phyloP scores from a whole-genome alignment of 2,797 vertebrate genomes.

The Cynodonichthys magdalenae region DNA sequence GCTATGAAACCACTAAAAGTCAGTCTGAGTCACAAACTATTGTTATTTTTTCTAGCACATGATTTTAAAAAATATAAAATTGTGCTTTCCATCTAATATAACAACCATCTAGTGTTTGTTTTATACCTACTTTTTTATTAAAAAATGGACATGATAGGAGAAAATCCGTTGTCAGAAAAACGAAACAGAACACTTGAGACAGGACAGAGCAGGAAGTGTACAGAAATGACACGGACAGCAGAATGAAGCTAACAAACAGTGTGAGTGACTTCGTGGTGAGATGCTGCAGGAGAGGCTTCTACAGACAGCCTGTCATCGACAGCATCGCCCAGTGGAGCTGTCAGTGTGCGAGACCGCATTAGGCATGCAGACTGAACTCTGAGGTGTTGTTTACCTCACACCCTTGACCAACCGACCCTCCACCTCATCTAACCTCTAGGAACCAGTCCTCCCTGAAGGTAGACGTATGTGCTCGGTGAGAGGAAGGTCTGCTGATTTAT shows the following conservation, averaged over 20 bases:
- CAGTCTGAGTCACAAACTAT: conserved; percentile 5
- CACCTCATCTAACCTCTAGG: conserved; percentile 56
- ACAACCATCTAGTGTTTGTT: conserved; percentile 11
- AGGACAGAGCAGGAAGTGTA: conserved; percentile 8
- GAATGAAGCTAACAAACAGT: conserved; percentile 33
- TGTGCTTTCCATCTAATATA: conserved; percentile 16
- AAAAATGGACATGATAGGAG: background rate
- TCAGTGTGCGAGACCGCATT: conserved; percentile 58
- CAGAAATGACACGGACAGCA: conserved; percentile 31
- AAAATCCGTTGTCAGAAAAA: conserved; percentile 2
- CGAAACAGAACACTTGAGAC: conserved; percentile 7
- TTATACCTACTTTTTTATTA: conserved; percentile 10
- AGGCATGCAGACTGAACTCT: conserved; percentile 71
- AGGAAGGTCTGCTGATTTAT: conserved; percentile 9
- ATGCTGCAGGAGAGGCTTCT: conserved; percentile 49
- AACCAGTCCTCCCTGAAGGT: conserved; percentile 56
- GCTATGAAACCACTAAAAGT: conserved; percentile 41
- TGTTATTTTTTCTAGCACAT: conserved; percentile 2
- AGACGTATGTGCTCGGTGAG: conserved; percentile 16
- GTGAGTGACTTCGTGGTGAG: conserved; percentile 38
- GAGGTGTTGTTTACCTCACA: conserved; percentile 76
- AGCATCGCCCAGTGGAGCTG: conserved; percentile 54
- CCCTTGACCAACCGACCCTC: conserved; percentile 50
- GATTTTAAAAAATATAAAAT: conserved; percentile 18
- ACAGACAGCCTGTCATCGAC: conserved; percentile 69